Base-by-base conservation (phyloP, 2,888 invertebrate species). In the Tipula lateralis region DNA sequence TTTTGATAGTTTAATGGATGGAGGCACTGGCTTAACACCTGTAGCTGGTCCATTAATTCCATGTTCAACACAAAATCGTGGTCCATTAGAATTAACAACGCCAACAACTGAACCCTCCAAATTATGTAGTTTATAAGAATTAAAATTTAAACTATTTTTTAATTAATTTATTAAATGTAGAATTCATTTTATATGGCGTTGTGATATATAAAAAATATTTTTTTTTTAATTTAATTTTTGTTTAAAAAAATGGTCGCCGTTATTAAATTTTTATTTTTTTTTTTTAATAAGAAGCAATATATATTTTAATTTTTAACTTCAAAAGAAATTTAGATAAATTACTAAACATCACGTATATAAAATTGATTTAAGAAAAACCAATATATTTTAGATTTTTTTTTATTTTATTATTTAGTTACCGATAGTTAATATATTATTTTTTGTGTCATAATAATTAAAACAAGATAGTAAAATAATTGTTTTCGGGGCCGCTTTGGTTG, bases 1-100 rank as follows among this genome's bases (percentile, higher is more conserved):
- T 90, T 97, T 96, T 89, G 97, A 98, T 88, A 96, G 96, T 87
- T 92, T 98, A 85, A 96, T 97, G 95, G 97, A 96, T 87, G 97
- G 97, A 84, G 97, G 97, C 87, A 97, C 97, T 1, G 97, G 97
- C 0, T 91, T 98, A 84, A 97, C 97, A 6, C 97, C 97, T 0
- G 95, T 96, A 39, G 94, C 93, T 84, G 93, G 93, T 85, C 95
- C 95, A 0, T 88, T 94, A 84, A 91, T 93, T 87, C 94, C 94
- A 82, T 96, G 96, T 91, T 94, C 95, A 86, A 94, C 94, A 86
- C 95, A 96, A 89, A 94, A 94, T 88, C 93, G 95, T 88, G 93
- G 93, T 89, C 93, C 94, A 84, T 92, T 93, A 87, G 91, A 95
- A 88, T 91, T 94, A 87, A 92, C 93, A 86, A 94, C 95, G 85